Base-by-base conservation (phyloP, 1,140 invertebrate genomes). In the Bombus breviceps region DNA sequence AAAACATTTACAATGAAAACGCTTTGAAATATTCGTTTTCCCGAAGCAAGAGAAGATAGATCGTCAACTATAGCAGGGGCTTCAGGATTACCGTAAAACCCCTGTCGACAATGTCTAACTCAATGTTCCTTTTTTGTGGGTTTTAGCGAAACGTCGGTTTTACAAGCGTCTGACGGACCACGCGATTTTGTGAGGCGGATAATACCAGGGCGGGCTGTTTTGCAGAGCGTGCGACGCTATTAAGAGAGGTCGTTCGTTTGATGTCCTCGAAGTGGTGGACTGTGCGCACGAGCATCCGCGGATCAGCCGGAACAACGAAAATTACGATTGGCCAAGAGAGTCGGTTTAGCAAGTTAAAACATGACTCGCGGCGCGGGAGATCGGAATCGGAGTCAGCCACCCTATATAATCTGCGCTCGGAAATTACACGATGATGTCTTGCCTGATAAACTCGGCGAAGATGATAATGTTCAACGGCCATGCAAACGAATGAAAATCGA, bases 311-410 rank as follows among this genome's bases (percentile, higher is more conserved):
- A 79, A 80, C 76, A 72, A 84, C 76, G 76, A 84, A 84, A 84
- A 84, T 84, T 79, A 62, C 83, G 76, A 72, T 84, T 72, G 66
- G 37, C 37, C 53, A 71, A 25, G 6, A 28, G 34, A 80, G 39
- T 41, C 68, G 83, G 53, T 84, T 84, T 84, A 43, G 82, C 82
- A 80, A 80, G 66, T 71, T 80, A 72, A 84, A 84, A 47, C 76
- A 79, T 84, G 83, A 72, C 83, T 84, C 53, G 83, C 83, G 83
- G 83, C 83, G 76, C 83, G 76, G n/a, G 76, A 84, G 83, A 84
- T 84, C 83, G 83, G 53, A 80, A 84, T 84, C 83, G 66, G 39
- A 37, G 9, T 32, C 28, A 53, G 53, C 43, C 76, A 71, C 53
- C 66, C 83, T 62, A 84, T 84, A 71, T 84, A 84, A 84, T 84